phyloP scores from a whole-genome alignment of 2,888 invertebrate genomes.

The Unio pictorum region DNA sequence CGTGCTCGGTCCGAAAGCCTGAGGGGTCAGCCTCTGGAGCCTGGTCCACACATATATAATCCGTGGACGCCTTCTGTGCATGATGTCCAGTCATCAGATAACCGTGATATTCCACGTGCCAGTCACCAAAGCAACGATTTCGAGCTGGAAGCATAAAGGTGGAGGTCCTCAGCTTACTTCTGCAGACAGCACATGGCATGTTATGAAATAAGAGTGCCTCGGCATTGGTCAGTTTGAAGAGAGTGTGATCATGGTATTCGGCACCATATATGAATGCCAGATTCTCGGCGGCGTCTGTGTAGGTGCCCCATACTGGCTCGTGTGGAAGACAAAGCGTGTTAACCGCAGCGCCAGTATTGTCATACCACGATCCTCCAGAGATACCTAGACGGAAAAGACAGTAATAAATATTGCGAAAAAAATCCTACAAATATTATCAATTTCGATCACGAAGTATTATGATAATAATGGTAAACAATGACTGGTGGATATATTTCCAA shows the following conservation, averaged over 20 bases:
- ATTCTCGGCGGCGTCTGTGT: neutral
- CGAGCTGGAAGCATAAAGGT: neutral
- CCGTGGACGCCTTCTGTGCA: neutral
- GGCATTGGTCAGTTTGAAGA: neutral
- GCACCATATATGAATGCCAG: neutral
- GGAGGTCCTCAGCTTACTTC: neutral
- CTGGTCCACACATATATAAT: constrained; percentile 1
- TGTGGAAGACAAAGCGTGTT: neutral
- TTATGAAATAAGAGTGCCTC: neutral
- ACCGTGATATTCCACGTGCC: neutral
- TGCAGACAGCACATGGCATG: neutral
- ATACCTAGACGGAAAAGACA: neutral
- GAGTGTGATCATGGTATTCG: neutral
- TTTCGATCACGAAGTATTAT: no score
- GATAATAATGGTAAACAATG: no score
- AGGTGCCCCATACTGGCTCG: neutral
- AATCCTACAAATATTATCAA: no score
- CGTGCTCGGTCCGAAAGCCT: neutral
- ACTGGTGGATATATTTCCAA: no score
- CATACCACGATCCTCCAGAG: neutral
- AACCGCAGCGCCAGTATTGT: neutral
- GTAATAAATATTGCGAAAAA: no score
- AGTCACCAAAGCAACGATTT: neutral
- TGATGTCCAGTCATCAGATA: neutral
- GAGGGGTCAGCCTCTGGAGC: constrained; percentile 1